Base-by-base conservation (phyloP, 2,888 invertebrate species). In the Aproaerema taeniolella region DNA sequence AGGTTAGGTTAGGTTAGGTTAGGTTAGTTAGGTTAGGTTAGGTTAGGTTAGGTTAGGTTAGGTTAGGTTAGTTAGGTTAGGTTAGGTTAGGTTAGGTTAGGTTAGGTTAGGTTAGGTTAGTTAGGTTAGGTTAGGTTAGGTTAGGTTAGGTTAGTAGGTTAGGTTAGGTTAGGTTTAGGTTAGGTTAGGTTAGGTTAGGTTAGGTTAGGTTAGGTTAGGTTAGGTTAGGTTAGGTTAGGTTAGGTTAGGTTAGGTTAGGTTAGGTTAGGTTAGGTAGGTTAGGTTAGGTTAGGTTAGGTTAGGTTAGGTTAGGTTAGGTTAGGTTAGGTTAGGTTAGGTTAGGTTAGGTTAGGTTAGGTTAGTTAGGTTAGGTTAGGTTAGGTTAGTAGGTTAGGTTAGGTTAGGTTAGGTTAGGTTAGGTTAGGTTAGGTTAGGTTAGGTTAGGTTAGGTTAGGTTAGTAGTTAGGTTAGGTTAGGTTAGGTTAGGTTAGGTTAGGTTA, bases 191-290 rank as follows among this genome's bases (percentile, higher is more conserved):
- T 42, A 32, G 38, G 38, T 42, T 42, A 39, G 42, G 45, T 45
- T 45, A 45, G 45, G 45, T 45, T 45, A 41, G 45, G 42, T 42
- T 42, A 39, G 42, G 45, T 45, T 45, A 45, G 45, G 45, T 45
- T 44, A 41, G 41, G 44, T 41, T 44, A 38, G 41, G 45, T 45
- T 45, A 45, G 45, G 41, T 45, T 38, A 45, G 44, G 46, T 45
- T 43, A 34, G 47, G 45, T 41, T 43, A 45, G 47, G 41, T 43
- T 43, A 37, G 50, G 45, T 50, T 46, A 41, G 49, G 44, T 43
- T 41, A 43, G 41, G 43, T 43, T 46, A 41, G 43, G 43, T 43
- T 41, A 42, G 44, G 45, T 42, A 39, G 31, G 41, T 38, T 43
- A 43, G 43, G 47, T 45, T 45, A 48, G 48, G 48, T 48, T 42